Conservation (phyloP, 2,888 invertebrate species). For the Lepas anatifera region DNA sequence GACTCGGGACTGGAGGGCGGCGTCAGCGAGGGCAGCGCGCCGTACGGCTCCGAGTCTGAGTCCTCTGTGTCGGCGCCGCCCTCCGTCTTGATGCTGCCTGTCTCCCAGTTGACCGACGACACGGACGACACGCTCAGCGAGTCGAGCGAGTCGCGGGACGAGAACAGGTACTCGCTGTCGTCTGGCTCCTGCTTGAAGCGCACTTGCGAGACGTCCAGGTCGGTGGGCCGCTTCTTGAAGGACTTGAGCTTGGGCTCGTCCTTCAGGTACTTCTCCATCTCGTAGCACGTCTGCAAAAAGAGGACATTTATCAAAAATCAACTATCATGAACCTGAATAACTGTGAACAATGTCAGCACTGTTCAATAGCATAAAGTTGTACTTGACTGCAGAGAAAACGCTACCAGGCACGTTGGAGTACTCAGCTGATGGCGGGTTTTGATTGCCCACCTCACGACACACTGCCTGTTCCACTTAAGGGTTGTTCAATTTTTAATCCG, state of each 20-base stretch:
- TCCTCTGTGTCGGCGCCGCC: no score
- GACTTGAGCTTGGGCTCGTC: constrained; percentile 50
- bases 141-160: constrained; percentile 13
- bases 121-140: neutral
- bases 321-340: neutral
- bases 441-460: no score
- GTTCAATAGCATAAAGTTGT: no score
- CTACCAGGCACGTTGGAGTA: no score
- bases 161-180: neutral
- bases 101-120: constrained; percentile 12
- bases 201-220: constrained; percentile 22
- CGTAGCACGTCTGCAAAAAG: constrained; percentile 86
- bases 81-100: constrained; percentile 1
- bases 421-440: no score
- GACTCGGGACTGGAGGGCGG: constrained; percentile 63
- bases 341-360: neutral
- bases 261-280: constrained; percentile 90
- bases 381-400: no score
- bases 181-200: constrained; percentile 19
- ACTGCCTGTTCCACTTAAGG: no score
- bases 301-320: no score
- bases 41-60: neutral
- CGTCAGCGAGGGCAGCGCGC: constrained; percentile 40
- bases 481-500: no score
- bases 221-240: constrained; percentile 17